Base-by-base conservation (phyloP, 1,140 invertebrate genomes). In the Plutomurus gul region DNA sequence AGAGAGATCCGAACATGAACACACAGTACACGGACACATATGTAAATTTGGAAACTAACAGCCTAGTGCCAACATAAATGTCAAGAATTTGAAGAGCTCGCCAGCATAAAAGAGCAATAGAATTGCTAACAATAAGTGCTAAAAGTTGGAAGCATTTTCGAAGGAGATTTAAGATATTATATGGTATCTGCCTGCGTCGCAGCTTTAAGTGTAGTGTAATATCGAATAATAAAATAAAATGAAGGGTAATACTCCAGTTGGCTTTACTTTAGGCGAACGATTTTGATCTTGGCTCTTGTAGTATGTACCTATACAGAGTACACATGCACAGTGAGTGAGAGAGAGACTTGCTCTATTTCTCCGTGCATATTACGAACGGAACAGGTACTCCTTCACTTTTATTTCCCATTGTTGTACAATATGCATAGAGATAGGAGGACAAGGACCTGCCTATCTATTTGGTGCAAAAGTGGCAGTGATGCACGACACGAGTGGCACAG, bases 101-200 rank as follows among this genome's bases (percentile, higher is more conserved):
- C 25, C 11, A 65, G 56, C 56, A 65, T 65, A 65, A 65, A 65
- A 65, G 56, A 65, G 56, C 56, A 65, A 65, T 65, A 65, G 56
- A 65, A 65, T 65, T 65, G 56, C 56, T 65, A 65, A 65, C 56
- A 65, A 65, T 65, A 65, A 65, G 56, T 65, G 56, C 56, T 65
- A 65, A 65, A 65, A 36, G 56, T 65, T 65, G 56, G 27, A 65
- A 65, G 56, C 56, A 65, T 36, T 65, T 65, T 65, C 56, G 30
- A 65, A 65, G 56, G 56, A 65, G 56, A 65, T 65, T 65, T 65
- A 65, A 65, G 56, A 65, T 30, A 33, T 65, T 65, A 65, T 65
- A 65, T 30, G n/a, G 27, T 30, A 33, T 65, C 56, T 65, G 27
- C 16, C 25, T 33, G 22, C 13, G 22, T 25, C 25, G 56, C 36